Evolutionary conservation across 2,113 vertebrate genomes (phyloP).

Genomic region (Dromaius novaehollandiae): DNA sequence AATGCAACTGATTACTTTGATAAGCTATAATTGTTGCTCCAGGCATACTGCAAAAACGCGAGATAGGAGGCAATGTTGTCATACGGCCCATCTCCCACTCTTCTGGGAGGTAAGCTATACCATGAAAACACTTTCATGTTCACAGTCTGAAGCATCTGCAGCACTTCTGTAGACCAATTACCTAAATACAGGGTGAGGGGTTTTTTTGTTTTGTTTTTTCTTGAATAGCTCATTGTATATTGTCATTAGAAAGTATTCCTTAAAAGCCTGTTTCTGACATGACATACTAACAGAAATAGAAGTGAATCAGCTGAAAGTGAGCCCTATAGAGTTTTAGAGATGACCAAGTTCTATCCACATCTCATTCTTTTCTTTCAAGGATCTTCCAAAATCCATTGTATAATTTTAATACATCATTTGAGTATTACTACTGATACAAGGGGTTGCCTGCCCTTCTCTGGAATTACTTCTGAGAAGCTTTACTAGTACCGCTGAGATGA

Average conservation of each 20-base stretch:
- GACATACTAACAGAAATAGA: fast-evolving
- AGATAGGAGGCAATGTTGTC: background rate
- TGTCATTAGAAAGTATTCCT: background rate
- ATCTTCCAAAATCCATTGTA: background rate
- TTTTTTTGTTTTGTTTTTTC: background rate
- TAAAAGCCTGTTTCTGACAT: background rate
- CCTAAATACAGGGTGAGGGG: background rate
- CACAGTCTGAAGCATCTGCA: background rate
- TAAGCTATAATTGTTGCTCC: background rate
- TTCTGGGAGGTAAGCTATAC: background rate
- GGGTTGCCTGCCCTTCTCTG: background rate
- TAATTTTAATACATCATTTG: background rate
- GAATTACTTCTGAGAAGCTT: background rate
- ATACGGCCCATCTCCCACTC: background rate
- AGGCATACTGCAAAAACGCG: background rate
- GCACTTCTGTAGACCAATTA: background rate
- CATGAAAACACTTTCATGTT: background rate
- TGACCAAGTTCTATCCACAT: background rate
- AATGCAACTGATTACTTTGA: background rate
- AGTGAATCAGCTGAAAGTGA: background rate
- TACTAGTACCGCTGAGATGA: background rate
- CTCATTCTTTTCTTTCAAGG: background rate
- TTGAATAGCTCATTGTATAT: background rate
- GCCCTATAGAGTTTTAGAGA: background rate
- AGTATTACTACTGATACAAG: background rate